These are phyloP conservation scores for Venustaconcha ellipsiformis DNA, from an alignment of 1,140 invertebrate genomes.

Conservation along the genomic window DNA sequence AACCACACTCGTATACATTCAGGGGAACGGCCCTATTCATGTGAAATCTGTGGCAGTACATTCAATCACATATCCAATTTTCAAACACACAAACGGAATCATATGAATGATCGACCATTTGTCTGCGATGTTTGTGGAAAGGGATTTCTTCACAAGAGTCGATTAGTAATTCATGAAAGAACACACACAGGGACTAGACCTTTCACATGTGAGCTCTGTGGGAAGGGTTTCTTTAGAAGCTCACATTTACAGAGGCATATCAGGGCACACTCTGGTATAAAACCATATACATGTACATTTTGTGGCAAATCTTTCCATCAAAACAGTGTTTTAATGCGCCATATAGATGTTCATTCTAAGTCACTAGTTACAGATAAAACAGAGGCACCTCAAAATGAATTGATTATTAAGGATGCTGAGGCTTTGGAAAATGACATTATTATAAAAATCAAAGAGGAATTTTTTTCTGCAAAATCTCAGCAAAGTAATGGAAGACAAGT, in stretches of 20 bases:
- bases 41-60: constrained; percentile 18
- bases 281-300: constrained; percentile 8
- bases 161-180: constrained; percentile 2
- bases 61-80: constrained; percentile 7
- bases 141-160: constrained; percentile 6
- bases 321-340: constrained; percentile 7
- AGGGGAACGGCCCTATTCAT: constrained; percentile 27
- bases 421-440: too few species aligned
- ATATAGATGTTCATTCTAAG: neutral
- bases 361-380: too few species aligned
- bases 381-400: too few species aligned
- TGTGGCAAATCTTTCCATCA: constrained; percentile 15
- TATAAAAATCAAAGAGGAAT: too few species aligned
- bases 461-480: too few species aligned
- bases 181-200: constrained; percentile 1
- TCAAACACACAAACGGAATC: constrained; percentile 21
- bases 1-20: constrained; percentile 32
- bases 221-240: neutral
- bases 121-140: constrained; percentile 10
- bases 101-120: constrained; percentile 63
- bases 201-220: constrained; percentile 12
- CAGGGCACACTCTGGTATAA: constrained; percentile 4
- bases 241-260: constrained; percentile 1
- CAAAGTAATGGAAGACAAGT: too few species aligned
- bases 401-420: too few species aligned